These are phyloP conservation scores for Helicolenus hilgendorfi DNA, from an alignment of 2,797 vertebrate genomes.

Conservation along the genomic window DNA sequence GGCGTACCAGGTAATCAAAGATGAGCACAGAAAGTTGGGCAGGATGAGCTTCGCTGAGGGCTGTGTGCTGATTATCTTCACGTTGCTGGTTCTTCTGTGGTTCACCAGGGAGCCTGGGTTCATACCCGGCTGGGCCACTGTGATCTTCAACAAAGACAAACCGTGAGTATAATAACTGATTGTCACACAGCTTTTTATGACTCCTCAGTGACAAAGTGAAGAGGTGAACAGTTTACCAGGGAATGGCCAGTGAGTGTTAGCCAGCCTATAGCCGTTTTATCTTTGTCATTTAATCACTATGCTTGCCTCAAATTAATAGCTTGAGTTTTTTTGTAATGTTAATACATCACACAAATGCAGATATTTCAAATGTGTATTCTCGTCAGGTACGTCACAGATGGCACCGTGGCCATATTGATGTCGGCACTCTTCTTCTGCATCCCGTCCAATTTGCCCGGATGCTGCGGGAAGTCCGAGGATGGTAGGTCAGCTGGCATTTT, in stretches of 20 bases:
- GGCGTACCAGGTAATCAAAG: constrained; percentile 88
- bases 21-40: constrained; percentile 89
- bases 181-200: background rate
- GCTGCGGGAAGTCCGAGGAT: background rate
- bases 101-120: constrained; percentile 95
- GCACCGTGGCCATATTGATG: constrained; percentile 92
- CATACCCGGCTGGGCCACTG: constrained; percentile 92
- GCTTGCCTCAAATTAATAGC: no score
- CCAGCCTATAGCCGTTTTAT: background rate
- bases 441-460: constrained; percentile 83
- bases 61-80: constrained; percentile 87
- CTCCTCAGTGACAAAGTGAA: background rate
- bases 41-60: constrained; percentile 91
- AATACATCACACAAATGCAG: background rate
- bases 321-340: background rate
- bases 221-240: background rate
- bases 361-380: constrained; percentile 1
- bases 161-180: constrained; percentile 82
- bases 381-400: constrained; percentile 91
- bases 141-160: constrained; percentile 82
- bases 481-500: constrained; percentile 26
- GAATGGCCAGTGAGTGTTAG: background rate
- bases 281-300: background rate
- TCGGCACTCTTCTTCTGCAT: constrained; percentile 90
- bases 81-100: constrained; percentile 92